Conservation (phyloP, 2,797 vertebrate genomes). For the Falco rusticolus region DNA sequence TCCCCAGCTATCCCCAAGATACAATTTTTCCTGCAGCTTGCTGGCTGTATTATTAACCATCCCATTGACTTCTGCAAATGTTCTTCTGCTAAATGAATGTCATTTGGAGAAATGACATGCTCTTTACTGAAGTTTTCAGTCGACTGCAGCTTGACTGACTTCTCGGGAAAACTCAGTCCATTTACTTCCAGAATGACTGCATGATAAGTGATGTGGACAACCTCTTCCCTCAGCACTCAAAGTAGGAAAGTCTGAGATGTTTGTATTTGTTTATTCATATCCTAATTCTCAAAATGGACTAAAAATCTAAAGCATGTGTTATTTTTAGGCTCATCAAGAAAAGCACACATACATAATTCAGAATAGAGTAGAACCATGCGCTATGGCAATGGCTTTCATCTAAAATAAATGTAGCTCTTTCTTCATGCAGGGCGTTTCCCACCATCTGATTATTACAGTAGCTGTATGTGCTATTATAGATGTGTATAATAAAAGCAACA, state of each 20-base stretch:
- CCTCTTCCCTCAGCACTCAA: neutral
- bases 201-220: neutral
- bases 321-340: constrained; percentile 47
- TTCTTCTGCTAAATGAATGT: neutral
- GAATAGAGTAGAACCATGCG: neutral
- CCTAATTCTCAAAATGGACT: constrained; percentile 14
- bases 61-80: neutral
- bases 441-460: neutral
- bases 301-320: neutral
- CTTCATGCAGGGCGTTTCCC: neutral
- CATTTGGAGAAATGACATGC: neutral
- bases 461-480: neutral
- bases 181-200: neutral
- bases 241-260: neutral
- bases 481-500: neutral
- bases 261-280: neutral
- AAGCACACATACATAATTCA: constrained; percentile 48
- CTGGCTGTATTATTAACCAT: neutral
- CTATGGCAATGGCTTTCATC: neutral
- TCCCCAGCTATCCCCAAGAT: neutral
- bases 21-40: neutral
- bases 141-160: neutral
- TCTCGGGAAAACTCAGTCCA: neutral
- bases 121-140: neutral
- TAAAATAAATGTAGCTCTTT: neutral